phyloP scores from a whole-genome alignment of 2,888 invertebrate species.

The Noctua fimbriata region DNA sequence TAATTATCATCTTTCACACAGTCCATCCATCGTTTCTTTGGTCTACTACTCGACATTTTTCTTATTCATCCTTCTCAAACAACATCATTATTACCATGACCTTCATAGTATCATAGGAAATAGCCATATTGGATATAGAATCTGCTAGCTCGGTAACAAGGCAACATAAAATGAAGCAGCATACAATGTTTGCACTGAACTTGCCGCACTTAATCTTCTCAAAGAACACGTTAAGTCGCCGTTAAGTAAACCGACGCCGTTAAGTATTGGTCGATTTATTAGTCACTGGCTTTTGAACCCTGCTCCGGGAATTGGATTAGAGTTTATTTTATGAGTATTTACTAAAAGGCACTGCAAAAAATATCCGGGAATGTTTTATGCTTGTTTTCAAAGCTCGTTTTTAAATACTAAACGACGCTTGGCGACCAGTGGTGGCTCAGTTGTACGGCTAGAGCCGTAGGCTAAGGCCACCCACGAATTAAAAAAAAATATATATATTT shows the following conservation, averaged over 20 bases:
- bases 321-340: slow-evolving; percentile 16
- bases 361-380: neutral
- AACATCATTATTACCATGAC: neutral
- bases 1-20: neutral
- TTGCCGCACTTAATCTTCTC: slow-evolving; percentile 52
- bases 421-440: neutral
- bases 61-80: too few species aligned
- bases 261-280: slow-evolving; percentile 55
- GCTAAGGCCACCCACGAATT: too few species aligned
- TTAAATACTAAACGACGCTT: too few species aligned
- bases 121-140: neutral
- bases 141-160: neutral
- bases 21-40: neutral
- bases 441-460: neutral
- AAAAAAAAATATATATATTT: too few species aligned
- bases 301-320: slow-evolving; percentile 10
- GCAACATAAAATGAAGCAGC: slow-evolving; percentile 32
- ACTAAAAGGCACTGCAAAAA: neutral
- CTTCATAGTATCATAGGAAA: neutral
- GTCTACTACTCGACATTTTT: neutral
- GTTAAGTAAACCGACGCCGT: slow-evolving; percentile 47
- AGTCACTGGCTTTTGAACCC: slow-evolving; percentile 44
- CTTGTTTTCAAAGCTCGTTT: neutral
- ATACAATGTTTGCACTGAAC: slow-evolving; percentile 44
- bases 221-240: slow-evolving; percentile 48